Evolutionary conservation across 37 sponge, comb jelly and placozoan species (phyloP), one percentile per base, ranked within the genome.

Genomic region (Lycopodina hypogea): DNA sequence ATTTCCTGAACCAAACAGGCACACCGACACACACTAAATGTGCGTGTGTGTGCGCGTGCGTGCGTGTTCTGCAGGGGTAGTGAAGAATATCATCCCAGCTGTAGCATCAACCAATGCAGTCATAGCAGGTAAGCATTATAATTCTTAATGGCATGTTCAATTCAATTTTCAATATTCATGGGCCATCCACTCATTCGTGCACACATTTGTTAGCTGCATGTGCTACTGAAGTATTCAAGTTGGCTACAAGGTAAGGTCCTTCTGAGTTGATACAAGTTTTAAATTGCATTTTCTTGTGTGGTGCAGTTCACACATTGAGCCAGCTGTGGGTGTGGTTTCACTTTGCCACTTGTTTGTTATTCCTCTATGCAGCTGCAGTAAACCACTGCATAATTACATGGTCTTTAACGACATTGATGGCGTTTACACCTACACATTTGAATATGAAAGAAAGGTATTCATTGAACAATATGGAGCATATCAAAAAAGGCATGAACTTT

Each of bases 71-170:
- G 39, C 32, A 87, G 92, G 97, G 55, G 96, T 95, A 14, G 82
- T 95, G 39, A 95, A 96, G 86, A 56, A 79, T 28, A 98, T 98
- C 39, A 95, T 98, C 12, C 99, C 99, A 53, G 99, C 99, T 71
- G 99, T 98, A 1, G 99, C 99, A 30, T 95, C 96, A 4, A 98
- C 96, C 19, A 98, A 98, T 82, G 99, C 99, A 36, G 95, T 90
- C 24, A 98, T 98, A 61, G 99, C 97, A 55, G 92, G 92, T 83
- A 29, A 32, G 48, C 15, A 52, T 52, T n/a, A n/a, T n/a, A n/a
- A n/a, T n/a, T n/a, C n/a, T n/a, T n/a, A n/a, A n/a, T n/a, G n/a
- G n/a, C n/a, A 24, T 56, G 61, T 58, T 9, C 23, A 23, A 14
- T 24, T 69, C 22, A 28, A 35, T 42, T 42, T 55, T n/a, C n/a